Conservation (phyloP, 2,113 vertebrate species). For the Scortum barcoo region DNA sequence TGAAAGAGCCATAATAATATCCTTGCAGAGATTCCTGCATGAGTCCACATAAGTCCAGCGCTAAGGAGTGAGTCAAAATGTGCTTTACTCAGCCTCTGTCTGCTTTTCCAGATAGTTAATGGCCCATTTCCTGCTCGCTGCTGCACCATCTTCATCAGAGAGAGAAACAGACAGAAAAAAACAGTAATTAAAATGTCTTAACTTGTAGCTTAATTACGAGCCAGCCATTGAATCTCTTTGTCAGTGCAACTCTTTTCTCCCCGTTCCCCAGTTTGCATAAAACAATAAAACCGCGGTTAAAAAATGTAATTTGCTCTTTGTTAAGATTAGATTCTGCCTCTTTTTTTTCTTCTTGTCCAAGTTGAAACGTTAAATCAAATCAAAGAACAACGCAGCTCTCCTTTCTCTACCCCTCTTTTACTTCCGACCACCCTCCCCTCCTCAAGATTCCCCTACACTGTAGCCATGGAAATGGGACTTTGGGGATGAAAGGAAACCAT, state of each 20-base stretch:
- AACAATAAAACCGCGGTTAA: conserved; percentile 78
- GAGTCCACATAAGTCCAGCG: conserved; percentile 8
- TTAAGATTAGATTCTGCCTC: conserved; percentile 81
- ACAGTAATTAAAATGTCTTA: conserved; percentile 83
- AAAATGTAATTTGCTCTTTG: conserved; percentile 81
- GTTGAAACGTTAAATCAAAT: conserved; percentile 81
- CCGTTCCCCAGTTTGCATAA: conserved; percentile 57
- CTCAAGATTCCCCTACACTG: conserved; percentile 73
- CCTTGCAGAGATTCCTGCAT: conserved; percentile 17
- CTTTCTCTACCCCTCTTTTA: conserved; percentile 46
- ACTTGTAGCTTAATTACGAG: conserved; percentile 83
- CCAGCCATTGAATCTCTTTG: conserved; percentile 79
- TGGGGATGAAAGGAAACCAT: conserved; percentile 85
- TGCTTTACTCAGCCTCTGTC: conserved; percentile 63
- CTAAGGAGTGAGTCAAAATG: conserved; percentile 47
- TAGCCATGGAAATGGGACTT: conserved; percentile 84
- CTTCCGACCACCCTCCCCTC: conserved; percentile 55
- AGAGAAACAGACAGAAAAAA: conserved; percentile 51
- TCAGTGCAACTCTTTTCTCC: conserved; percentile 67
- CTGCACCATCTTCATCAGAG: conserved; percentile 66
- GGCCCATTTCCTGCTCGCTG: conserved; percentile 60
- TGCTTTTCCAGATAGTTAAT: conserved; percentile 65
- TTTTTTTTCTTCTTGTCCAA: conserved; percentile 63
- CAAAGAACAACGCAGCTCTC: conserved; percentile 70
- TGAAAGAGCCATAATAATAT: conserved; percentile 8